phyloP scores from a whole-genome alignment of 2,888 invertebrate species.

The Philereme vetulata region DNA sequence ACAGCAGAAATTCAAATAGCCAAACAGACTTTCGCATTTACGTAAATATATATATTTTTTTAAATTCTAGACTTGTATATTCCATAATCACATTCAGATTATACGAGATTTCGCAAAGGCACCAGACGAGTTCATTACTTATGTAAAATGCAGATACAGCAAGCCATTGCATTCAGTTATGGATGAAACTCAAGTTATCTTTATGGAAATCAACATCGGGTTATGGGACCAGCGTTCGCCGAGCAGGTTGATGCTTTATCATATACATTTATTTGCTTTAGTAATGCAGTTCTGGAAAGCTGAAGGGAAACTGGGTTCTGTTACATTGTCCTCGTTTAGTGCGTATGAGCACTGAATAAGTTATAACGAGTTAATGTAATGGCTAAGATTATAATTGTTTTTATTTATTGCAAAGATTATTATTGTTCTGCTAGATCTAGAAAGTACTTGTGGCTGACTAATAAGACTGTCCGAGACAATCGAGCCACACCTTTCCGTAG shows the following conservation, averaged over 20 bases:
- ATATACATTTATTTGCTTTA: constrained; percentile 18
- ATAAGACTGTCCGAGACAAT: too few relatives aligned
- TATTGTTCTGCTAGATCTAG: too few relatives aligned
- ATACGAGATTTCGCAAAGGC: constrained; percentile 6
- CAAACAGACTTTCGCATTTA: too few relatives aligned
- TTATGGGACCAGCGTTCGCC: constrained; percentile 24
- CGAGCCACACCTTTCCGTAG: too few relatives aligned
- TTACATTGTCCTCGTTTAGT: constrained; percentile 40
- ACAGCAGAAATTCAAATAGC: too few relatives aligned
- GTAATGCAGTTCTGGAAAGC: constrained; percentile 30
- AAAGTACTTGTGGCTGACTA: too few relatives aligned
- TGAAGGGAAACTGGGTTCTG: constrained; percentile 52
- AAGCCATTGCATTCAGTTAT: constrained; percentile 39
- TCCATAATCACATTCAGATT: neutral
- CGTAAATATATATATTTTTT: too few relatives aligned
- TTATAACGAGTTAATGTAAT: too few relatives aligned
- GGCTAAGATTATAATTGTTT: too few relatives aligned
- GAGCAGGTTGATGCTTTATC: constrained; percentile 35
- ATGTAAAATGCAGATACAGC: constrained; percentile 41
- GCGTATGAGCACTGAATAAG: neutral
- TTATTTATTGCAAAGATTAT: too few relatives aligned
- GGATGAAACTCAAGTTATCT: constrained; percentile 43
- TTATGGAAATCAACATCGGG: constrained; percentile 37
- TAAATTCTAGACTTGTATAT: too few relatives aligned
- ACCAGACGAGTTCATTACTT: constrained; percentile 23